These are phyloP conservation scores for Stegastes partitus DNA, from an alignment of 2,113 vertebrate species.

Conservation along the genomic window DNA sequence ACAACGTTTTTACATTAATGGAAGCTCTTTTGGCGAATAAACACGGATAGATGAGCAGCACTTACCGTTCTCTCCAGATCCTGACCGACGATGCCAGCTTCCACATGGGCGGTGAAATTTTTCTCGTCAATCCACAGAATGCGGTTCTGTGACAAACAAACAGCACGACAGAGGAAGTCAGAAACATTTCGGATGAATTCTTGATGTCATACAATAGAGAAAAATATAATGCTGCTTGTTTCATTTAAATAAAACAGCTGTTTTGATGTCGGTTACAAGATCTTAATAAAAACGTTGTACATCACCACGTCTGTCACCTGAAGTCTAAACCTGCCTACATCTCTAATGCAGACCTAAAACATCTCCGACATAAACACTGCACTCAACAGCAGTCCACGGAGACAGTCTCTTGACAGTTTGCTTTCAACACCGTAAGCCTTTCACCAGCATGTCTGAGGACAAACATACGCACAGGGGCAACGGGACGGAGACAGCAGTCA, in stretches of 20 bases:
- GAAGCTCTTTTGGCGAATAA: conserved; percentile 25
- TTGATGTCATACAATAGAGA: not conserved
- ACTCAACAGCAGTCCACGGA: conserved; percentile 1
- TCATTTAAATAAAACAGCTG: not conserved
- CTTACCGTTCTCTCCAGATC: conserved; percentile 96
- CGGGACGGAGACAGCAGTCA: conserved; percentile 38
- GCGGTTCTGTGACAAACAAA: conserved; percentile 86
- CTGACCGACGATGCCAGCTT: conserved; percentile 96
- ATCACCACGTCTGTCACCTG: conserved; percentile 28
- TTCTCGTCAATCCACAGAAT: conserved; percentile 99
- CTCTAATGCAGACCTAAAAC: conserved; percentile 49
- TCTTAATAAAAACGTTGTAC: conserved; percentile 23
- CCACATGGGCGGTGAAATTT: conserved; percentile 94
- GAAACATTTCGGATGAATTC: conserved; percentile 23
- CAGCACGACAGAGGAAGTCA: conserved; percentile 7
- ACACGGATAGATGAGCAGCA: conserved; percentile 36
- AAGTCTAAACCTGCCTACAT: conserved; percentile 25
- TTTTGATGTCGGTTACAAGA: conserved; percentile 19
- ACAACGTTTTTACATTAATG: not conserved
- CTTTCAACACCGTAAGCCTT: conserved; percentile 27
- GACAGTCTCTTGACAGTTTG: conserved; percentile 30
- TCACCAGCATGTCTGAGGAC: conserved; percentile 17
- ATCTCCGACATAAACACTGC: conserved; percentile 24
- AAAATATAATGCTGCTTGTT: not conserved
- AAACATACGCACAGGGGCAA: conserved; percentile 39